Evolutionary conservation across 2,113 vertebrate genomes (phyloP).

Genomic region (Centropus bengalensis): DNA sequence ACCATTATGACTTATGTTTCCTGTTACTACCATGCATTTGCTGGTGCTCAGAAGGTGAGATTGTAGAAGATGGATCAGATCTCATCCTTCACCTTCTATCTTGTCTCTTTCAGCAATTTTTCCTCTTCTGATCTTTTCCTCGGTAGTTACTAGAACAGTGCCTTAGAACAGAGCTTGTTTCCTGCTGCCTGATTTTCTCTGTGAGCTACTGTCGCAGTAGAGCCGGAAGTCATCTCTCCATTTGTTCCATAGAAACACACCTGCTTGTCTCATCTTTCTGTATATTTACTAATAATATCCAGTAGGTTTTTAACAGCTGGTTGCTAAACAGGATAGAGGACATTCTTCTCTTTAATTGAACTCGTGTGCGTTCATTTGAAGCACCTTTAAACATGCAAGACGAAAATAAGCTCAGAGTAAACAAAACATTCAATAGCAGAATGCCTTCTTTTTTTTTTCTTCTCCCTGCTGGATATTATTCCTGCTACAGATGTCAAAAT

Average conservation of each 20-base stretch:
- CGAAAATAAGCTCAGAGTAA: neutral
- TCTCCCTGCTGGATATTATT: slow-evolving; percentile 28
- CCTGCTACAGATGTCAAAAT: neutral
- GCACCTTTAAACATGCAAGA: neutral
- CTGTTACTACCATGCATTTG: slow-evolving; percentile 76
- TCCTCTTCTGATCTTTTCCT: neutral
- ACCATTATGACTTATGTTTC: slow-evolving; percentile 75
- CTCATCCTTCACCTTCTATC: slow-evolving; percentile 67
- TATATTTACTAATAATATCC: slow-evolving; percentile 26
- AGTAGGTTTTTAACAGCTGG: neutral
- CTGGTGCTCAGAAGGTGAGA: slow-evolving; percentile 78
- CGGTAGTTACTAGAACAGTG: neutral
- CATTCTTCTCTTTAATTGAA: neutral
- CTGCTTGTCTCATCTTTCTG: neutral
- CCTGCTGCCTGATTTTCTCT: slow-evolving; percentile 32
- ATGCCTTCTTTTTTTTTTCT: neutral
- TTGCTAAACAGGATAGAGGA: neutral
- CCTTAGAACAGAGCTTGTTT: slow-evolving; percentile 38
- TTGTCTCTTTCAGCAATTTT: slow-evolving; percentile 31
- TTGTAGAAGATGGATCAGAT: slow-evolving; percentile 30
- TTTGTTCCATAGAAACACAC: slow-evolving; percentile 47
- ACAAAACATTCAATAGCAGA: neutral
- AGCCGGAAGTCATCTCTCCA: neutral
- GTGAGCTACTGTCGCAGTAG: slow-evolving; percentile 13
- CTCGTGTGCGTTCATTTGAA: neutral